Percentiles rank a stretch among this genome's conserved stretches.
Conservation (phyloP, 2,797 vertebrate species). For the Sciurus carolinensis region DNA sequence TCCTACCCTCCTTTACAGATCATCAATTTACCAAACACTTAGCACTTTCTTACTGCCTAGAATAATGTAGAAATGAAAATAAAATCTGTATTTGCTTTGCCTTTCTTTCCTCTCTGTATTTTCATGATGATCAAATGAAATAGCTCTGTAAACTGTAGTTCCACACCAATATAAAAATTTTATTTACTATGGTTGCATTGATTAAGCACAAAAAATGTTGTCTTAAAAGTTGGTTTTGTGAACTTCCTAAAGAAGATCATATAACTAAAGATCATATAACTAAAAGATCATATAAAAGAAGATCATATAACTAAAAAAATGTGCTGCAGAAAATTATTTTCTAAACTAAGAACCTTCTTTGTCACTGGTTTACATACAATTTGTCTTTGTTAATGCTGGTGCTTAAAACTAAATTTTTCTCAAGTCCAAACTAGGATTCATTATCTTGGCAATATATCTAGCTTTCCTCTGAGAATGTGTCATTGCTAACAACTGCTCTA, state of each 20-base stretch:
- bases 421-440: conserved; percentile 46
- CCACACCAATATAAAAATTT: background rate
- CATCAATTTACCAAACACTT: background rate
- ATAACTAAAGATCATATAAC: background rate
- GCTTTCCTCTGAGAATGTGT: conserved; percentile 35
- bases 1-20: background rate
- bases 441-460: conserved; percentile 37
- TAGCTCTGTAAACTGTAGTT: background rate
- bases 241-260: background rate
- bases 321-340: background rate
- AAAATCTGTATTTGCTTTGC: background rate
- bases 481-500: conserved; percentile 42
- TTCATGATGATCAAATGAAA: background rate
- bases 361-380: background rate
- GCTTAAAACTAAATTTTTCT: conserved; percentile 31
- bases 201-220: background rate
- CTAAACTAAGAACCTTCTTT: background rate
- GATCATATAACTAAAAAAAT: background rate
- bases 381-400: background rate
- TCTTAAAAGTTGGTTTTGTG: background rate
- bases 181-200: background rate
- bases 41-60: background rate
- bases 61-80: background rate
- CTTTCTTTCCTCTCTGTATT: background rate
- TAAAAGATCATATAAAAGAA: background rate